Evolutionary conservation across 2,888 invertebrate species (phyloP), one percentile per base, ranked within the genome.

Genomic region (Cataglyphis altisquamis): DNA sequence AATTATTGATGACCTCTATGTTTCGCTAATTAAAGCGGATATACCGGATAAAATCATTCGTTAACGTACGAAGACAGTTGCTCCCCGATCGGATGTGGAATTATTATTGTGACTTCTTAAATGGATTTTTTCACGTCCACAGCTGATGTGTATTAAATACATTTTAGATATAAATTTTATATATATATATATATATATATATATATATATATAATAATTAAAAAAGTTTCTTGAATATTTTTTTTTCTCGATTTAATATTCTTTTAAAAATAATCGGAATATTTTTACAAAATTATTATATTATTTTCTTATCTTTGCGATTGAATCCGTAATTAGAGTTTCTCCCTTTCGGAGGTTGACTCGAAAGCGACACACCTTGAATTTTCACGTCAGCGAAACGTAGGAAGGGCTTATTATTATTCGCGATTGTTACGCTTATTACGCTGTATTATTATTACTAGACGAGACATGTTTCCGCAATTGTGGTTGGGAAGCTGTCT

Each of bases 21-120:
- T 12, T 36, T 18, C 10, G 5, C 60, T 60, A 78, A 78, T 78
- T 78, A 78, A 78, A 78, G 70, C 36, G 45, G 70, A 78, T 60
- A 45, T 78, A 32, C 25, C 57, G 52, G 25, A 45, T 29, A 29
- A 39, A 12, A 25, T 18, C 29, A 9, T 52, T 12, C 5, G 3
- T 32, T 10, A 25, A 3, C 6, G n/a, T 39, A 39, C 4, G 52
- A 9, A 21, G 32, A 9, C 18, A 3, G 15, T 5, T 45, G 45
- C 3, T 32, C 9, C 1, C 32, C 8, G n/a, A 18, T 18, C 18
- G 18, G 6, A n/a, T n/a, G 48, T 9, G 15, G 29, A 12, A 21
- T 32, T 5, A 32, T 36, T 36, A 36, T 36, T 6, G 5, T 36
- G 36, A 36, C 6, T 36, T 36, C 6, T 36, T 21, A 32, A 63